Base-by-base conservation (phyloP, 2,888 invertebrate genomes). In the Drosophila ustulata region DNA sequence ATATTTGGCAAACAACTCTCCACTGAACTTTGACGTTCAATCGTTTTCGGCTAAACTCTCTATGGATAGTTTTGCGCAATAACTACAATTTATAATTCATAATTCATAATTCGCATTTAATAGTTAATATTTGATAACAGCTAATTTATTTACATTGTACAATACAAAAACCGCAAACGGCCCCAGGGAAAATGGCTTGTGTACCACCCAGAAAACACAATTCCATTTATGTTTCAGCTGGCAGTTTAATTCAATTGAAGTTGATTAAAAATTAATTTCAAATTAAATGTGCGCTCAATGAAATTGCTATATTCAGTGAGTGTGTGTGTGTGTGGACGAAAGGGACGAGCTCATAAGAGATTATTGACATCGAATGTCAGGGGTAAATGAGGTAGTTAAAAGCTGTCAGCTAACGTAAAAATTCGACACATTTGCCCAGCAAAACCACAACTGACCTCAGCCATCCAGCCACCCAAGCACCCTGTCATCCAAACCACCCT, bases 221-320 rank as follows among this genome's bases (percentile, higher is more conserved):
- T 56, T 55, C 41, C 56, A 55, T 53, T 53, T 56, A 63, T 63
- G 13, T 30, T 46, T 47, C 55, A 43, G 49, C 61, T 56, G 65
- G 63, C 75, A 67, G 70, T 83, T 82, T 71, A 87, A 83, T 83
- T 83, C 84, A 83, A 83, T 83, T 87, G 66, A 34, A 69, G 72
- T 70, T 81, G 81, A 83, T 83, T 80, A 83, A 83, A 82, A 82
- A 84, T 83, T 87, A 82, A 83, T 87, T 84, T 82, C 62, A 78
- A 84, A 87, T 84, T 84, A 83, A 87, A 84, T 83, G 80, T 58
- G 51, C 70, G 72, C 84, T 79, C 75, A 79, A 79, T 86, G 77
- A 74, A 81, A 71, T 68, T 77, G 84, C 75, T 66, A 57, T 66
- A 69, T 55, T 28, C 66, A 62, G 39, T 49, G 34, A 25, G 11